A percentile compares a stretch with the other conserved stretches of the same genome.
phyloP scores from a whole-genome alignment of 2,113 vertebrate species.

The Rafetus swinhoei region DNA sequence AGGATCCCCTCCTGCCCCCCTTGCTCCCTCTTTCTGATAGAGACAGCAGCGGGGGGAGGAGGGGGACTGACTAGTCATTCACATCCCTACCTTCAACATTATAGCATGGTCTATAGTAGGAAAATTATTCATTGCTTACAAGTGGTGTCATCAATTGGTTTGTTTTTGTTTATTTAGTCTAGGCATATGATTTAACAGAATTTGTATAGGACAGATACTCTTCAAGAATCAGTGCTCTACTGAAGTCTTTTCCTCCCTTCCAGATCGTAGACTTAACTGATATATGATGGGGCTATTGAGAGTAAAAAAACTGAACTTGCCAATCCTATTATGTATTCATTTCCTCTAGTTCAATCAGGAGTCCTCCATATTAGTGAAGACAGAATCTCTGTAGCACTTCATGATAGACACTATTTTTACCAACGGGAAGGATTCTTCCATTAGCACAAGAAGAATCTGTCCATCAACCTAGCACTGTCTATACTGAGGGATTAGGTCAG shows the following conservation, averaged over 20 bases:
- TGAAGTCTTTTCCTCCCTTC: not conserved
- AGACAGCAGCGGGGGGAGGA: no score
- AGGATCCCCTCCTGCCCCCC: no score
- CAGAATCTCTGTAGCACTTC: not conserved
- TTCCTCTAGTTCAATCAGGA: not conserved
- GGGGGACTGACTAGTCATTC: no score
- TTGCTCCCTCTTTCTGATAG: no score
- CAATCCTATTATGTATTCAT: not conserved
- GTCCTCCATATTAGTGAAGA: no score
- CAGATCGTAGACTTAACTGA: not conserved
- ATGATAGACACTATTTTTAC: not conserved
- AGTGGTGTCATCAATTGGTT: not conserved
- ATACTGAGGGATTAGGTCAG: not conserved
- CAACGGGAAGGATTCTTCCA: not conserved
- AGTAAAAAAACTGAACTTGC: not conserved
- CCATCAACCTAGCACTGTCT: not conserved
- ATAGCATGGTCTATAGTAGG: not conserved
- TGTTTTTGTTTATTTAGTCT: not conserved
- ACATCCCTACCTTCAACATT: no score
- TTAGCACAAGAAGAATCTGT: not conserved
- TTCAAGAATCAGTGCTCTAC: not conserved
- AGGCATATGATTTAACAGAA: not conserved
- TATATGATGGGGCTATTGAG: accelerated
- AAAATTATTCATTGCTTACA: not conserved
- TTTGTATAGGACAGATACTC: not conserved